phyloP scores from a whole-genome alignment of 2,113 vertebrate species.

The Callopanchax toddi region DNA sequence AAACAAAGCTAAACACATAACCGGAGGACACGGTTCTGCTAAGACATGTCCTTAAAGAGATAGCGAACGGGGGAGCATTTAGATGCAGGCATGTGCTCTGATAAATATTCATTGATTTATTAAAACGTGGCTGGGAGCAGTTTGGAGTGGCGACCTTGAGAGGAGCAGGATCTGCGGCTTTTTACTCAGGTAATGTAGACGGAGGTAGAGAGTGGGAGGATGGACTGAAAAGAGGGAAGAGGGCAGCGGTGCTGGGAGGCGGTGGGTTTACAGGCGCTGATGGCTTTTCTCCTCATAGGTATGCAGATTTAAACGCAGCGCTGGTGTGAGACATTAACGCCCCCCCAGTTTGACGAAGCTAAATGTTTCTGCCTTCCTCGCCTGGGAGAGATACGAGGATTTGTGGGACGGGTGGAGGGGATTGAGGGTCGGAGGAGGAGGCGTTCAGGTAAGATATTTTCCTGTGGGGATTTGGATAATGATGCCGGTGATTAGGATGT shows the following conservation, averaged over 20 bases:
- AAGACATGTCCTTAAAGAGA: slow-evolving; percentile 48
- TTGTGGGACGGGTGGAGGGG: slow-evolving; percentile 31
- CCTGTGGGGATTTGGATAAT: slow-evolving; percentile 65
- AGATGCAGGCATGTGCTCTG: slow-evolving; percentile 64
- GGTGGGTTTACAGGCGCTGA: slow-evolving; percentile 33
- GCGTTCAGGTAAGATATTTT: slow-evolving; percentile 48
- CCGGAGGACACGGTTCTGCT: slow-evolving; percentile 34
- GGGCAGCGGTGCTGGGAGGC: slow-evolving; percentile 39
- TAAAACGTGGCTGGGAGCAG: slow-evolving; percentile 75
- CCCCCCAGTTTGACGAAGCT: slow-evolving; percentile 52
- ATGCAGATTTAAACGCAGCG: slow-evolving; percentile 65
- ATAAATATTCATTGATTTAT: slow-evolving; percentile 84
- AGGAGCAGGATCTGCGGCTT: slow-evolving; percentile 52
- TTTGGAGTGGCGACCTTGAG: slow-evolving; percentile 77
- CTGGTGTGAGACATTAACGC: slow-evolving; percentile 38
- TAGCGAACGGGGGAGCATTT: slow-evolving; percentile 51
- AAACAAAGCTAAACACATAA: slow-evolving; percentile 52
- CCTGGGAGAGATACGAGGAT: slow-evolving; percentile 41
- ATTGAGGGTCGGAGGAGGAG: slow-evolving; percentile 31
- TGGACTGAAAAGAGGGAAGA: slow-evolving; percentile 34
- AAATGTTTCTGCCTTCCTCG: slow-evolving; percentile 35
- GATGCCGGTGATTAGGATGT: slow-evolving; percentile 73
- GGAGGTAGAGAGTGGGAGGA: slow-evolving; percentile 54
- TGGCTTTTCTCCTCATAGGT: slow-evolving; percentile 55
- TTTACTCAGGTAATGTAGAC: slow-evolving; percentile 64